Base-by-base conservation (phyloP, 1,140 invertebrate genomes). In the Branchinecta lynchi region DNA sequence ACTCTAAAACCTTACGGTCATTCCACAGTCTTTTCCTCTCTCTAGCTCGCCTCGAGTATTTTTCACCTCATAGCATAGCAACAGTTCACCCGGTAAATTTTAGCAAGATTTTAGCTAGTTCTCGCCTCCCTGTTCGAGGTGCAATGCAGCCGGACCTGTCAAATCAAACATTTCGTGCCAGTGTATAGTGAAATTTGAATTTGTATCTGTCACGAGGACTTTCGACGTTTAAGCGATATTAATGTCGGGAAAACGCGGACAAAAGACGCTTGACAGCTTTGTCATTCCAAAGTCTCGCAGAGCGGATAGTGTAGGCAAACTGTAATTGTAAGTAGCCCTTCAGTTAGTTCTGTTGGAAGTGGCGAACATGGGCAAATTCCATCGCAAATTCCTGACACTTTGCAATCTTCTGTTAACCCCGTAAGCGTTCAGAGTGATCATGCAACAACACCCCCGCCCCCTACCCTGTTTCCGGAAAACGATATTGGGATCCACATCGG, bases 261-360 rank as follows among this genome's bases (percentile, higher is more conserved):
- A 51, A 51, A 51, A 51, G 46, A 51, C 9, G 46, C 46, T 51
- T 51, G 46, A 51, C 46, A 51, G 46, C 46, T 51, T 51, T 51
- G 46, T 51, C 46, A 51, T 51, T 51, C n/a, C 46, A 51, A 51
- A 51, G 46, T 51, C 46, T 51, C 9, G 46, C 9, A 51, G 46
- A 51, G n/a, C n/a, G 46, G 46, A 51, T 51, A 51, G 46, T 51
- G 46, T 51, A n/a, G n/a, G n/a, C n/a, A n/a, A 51, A 51, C 46
- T 51, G 46, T 51, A 51, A 51, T n/a, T 51, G 46, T n/a, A 51
- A 51, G 46, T 51, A 51, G 46, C 46, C n/a, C 46, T 51, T 51
- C 46, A 51, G n/a, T 51, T 51, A 51, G 46, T 51, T 51, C 46
- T 51, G 46, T 51, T 51, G 46, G 46, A 51, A n/a, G 46, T 51